phyloP scores from a whole-genome alignment of 2,888 invertebrate species.

The Drosophila anomelani region DNA sequence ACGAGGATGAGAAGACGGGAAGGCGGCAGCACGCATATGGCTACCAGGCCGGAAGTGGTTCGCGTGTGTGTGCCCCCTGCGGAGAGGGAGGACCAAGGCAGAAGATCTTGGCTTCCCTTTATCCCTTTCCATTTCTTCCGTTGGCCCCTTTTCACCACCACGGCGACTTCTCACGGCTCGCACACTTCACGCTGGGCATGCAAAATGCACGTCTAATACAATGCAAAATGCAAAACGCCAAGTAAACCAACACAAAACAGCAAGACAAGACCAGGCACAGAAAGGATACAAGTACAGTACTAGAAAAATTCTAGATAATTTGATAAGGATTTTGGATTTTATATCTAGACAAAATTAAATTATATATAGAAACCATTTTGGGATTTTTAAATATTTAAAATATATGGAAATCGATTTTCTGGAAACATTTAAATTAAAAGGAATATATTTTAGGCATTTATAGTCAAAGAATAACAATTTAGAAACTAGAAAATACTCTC shows the following conservation, averaged over 20 bases:
- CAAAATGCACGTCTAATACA: slow-evolving; percentile 80
- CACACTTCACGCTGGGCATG: slow-evolving; percentile 75
- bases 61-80: slow-evolving; percentile 50
- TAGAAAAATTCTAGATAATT: background rate
- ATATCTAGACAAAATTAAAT: background rate
- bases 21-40: slow-evolving; percentile 52
- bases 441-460: background rate
- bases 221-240: slow-evolving; percentile 74
- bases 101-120: slow-evolving; percentile 29
- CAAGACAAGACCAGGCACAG: slow-evolving; percentile 8
- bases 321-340: background rate
- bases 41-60: slow-evolving; percentile 63
- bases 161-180: slow-evolving; percentile 54
- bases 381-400: background rate
- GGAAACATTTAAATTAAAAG: background rate
- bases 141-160: slow-evolving; percentile 48
- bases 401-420: too few relatives aligned
- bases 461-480: too few relatives aligned
- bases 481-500: background rate
- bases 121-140: slow-evolving; percentile 10
- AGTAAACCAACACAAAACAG: slow-evolving; percentile 34
- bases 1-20: slow-evolving; percentile 1
- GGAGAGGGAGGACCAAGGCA: slow-evolving; percentile 11
- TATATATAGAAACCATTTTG: background rate
- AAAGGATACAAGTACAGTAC: slow-evolving; percentile 5